Evolutionary conservation across 2,113 vertebrate species (phyloP).

Genomic region (Crocuta crocuta): DNA sequence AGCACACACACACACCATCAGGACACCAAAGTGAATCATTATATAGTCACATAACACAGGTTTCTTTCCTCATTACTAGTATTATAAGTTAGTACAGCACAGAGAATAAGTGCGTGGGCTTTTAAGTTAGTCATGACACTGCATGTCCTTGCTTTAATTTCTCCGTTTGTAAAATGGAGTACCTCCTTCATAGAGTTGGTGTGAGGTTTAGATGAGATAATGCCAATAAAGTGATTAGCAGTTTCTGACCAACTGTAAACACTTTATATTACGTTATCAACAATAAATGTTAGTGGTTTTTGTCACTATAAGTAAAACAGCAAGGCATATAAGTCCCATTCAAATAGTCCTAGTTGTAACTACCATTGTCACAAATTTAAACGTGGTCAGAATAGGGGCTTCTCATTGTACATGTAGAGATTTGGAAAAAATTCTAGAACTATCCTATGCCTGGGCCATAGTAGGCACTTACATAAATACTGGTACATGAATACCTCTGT

Average conservation of each 20-base stretch:
- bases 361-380: neutral
- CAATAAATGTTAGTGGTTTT: neutral
- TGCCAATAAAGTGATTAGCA: neutral
- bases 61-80: neutral
- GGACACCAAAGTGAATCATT: neutral
- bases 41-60: neutral
- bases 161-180: neutral
- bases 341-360: neutral
- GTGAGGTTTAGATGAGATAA: neutral
- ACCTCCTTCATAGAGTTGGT: neutral
- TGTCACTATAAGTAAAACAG: slow-evolving; percentile 12
- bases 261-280: neutral
- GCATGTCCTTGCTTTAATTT: neutral
- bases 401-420: neutral
- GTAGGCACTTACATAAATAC: neutral
- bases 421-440: neutral
- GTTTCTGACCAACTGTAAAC: slow-evolving; percentile 41
- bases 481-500: neutral
- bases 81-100: neutral
- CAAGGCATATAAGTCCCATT: neutral
- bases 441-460: neutral
- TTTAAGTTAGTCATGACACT: neutral
- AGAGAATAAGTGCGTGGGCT: neutral
- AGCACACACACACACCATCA: neutral
- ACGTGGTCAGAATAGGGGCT: neutral